Evolutionary conservation across 2,797 vertebrate species (phyloP), one percentile per base, ranked within the genome.

Genomic region (Tenualosa thibaudeaui): DNA sequence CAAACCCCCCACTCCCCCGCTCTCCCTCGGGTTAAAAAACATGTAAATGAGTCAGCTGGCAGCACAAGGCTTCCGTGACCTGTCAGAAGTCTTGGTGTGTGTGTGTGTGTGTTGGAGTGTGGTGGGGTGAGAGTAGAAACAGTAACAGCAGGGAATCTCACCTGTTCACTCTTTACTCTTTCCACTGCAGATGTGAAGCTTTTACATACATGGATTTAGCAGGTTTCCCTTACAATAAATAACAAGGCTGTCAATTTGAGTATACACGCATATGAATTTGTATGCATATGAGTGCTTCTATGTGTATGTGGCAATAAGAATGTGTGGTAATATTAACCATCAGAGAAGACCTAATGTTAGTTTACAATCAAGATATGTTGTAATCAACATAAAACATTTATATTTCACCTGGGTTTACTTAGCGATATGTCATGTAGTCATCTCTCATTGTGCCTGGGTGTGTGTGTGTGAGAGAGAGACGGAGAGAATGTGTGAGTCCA

Each of bases 21-120:
- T 50, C 84, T 51, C 24, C 90, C 88, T 90, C 87, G 92, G 90
- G 88, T 92, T 94, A 93, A 92, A 94, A 92, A 89, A 91, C 92
- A 95, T 95, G 94, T 93, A 95, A 95, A 95, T 95, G 91, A 93
- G 93, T 92, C 95, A 95, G 95, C 95, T 95, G 95, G 93, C 93
- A 93, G 93, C 93, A 93, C 92, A 92, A 90, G 90, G 90, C 56
- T 91, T 91, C 93, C 93, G 92, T 95, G 94, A 94, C 94, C 92
- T 93, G 92, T 94, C 93, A 94, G 92, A 93, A 90, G 88, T 84
- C 92, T 91, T 87, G 91, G 92, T 93, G 51, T 53, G 51, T 53
- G 51, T 53, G 17, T 60, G 58, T 60, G 58, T 60, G n/a, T 60
- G 58, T 22, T 22, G 5, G 54, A 8, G 60, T 65, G 60, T 3